phyloP scores from a whole-genome alignment of 1,140 invertebrate genomes.

The Leptonema lineaticorne region DNA sequence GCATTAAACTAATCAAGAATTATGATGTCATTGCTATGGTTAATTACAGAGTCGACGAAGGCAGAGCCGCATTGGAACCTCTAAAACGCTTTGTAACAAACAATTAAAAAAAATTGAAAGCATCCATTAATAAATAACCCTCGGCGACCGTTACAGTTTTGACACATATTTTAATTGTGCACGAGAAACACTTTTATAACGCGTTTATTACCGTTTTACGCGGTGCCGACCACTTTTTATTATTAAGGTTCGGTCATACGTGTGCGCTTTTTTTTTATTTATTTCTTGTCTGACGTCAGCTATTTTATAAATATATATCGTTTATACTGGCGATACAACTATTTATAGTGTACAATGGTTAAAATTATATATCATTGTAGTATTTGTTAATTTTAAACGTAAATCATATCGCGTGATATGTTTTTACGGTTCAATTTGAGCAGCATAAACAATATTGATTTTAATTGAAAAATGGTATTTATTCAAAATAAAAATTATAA shows the following conservation, averaged over 20 bases:
- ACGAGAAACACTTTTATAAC: neutral
- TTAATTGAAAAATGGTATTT: too few relatives aligned
- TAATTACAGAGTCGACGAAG: neutral
- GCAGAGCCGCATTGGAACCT: neutral
- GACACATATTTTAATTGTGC: slow-evolving; percentile 26
- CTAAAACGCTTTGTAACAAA: slow-evolving; percentile 10
- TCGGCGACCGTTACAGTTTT: slow-evolving; percentile 8
- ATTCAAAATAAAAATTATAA: too few relatives aligned
- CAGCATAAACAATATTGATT: too few relatives aligned
- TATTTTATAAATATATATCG: neutral
- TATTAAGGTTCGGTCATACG: neutral
- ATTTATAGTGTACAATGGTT: neutral
- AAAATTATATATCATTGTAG: too few relatives aligned
- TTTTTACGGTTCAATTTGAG: too few relatives aligned
- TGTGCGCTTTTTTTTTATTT: too few relatives aligned
- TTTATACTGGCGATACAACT: neutral
- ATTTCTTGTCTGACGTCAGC: too few relatives aligned
- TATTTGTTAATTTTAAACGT: too few relatives aligned
- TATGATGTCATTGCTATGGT: slow-evolving; percentile 8
- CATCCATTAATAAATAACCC: slow-evolving; percentile 22
- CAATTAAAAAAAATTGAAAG: slow-evolving; percentile 25
- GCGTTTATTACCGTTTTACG: too few relatives aligned
- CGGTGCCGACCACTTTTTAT: neutral
- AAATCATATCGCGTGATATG: too few relatives aligned
- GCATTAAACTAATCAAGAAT: slow-evolving; percentile 21